Evolutionary conservation across 2,888 invertebrate species (phyloP).

Genomic region (Erebia ligea): DNA sequence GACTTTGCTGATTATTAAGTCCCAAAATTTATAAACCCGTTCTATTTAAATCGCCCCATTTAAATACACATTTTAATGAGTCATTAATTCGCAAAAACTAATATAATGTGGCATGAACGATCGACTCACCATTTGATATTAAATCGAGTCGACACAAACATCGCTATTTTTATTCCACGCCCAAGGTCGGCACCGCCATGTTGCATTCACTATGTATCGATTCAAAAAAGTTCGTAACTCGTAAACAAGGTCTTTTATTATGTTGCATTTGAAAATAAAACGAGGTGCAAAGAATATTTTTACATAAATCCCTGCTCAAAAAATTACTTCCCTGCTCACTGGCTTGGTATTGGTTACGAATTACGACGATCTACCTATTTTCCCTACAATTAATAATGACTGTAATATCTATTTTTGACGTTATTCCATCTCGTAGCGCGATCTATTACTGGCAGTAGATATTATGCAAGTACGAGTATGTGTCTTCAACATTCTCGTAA

Average conservation of each 20-base stretch:
- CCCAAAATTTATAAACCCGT: constrained; percentile 11
- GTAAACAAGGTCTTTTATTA: constrained; percentile 66
- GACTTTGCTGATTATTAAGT: constrained; percentile 12
- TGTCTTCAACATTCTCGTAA: not conserved
- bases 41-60: constrained; percentile 19
- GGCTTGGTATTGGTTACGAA: no score
- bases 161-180: constrained; percentile 74
- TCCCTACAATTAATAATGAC: no score
- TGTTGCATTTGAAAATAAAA: constrained; percentile 44
- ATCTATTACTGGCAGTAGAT: not conserved
- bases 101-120: constrained; percentile 24
- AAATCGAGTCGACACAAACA: constrained; percentile 75
- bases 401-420: constrained; percentile 8
- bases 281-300: constrained; percentile 26
- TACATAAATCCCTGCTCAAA: constrained; percentile 16
- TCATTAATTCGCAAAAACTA: constrained; percentile 23
- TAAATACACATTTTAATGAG: constrained; percentile 19
- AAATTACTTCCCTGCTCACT: no score
- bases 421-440: not conserved
- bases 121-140: constrained; percentile 52
- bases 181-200: constrained; percentile 75
- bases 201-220: constrained; percentile 66
- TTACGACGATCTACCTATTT: no score
- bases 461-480: no score
- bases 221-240: constrained; percentile 58